Percentiles rank a stretch among this genome's conserved stretches.
Evolutionary conservation across 1,140 invertebrate genomes (phyloP).

Genomic region (Heliconius eleuchia): DNA sequence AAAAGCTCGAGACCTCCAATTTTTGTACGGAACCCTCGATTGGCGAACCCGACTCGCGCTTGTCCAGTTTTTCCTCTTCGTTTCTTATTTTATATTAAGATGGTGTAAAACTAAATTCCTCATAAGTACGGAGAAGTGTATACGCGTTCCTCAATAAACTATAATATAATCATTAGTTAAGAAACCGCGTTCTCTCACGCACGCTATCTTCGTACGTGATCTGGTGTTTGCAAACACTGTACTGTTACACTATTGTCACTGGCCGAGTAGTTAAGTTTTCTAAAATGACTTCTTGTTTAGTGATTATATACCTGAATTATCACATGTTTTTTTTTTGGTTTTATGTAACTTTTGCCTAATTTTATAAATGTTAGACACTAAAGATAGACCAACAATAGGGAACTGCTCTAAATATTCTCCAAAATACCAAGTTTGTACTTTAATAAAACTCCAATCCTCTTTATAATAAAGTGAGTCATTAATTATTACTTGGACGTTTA

Average conservation of each 20-base stretch:
- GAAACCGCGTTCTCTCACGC: conserved; percentile 29
- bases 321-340: not conserved
- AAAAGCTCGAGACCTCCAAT: no score
- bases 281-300: not conserved
- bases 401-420: no score
- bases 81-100: no score
- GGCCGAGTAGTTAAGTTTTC: not conserved
- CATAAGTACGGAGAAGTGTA: not conserved
- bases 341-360: not conserved
- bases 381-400: no score
- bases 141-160: conserved; percentile 15
- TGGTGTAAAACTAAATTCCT: not conserved
- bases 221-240: conserved; percentile 14
- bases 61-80: no score
- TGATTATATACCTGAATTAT: not conserved
- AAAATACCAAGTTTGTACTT: no score
- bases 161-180: conserved; percentile 18
- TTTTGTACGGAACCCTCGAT: no score
- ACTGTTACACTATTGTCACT: conserved; percentile 15
- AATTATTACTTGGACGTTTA: no score
- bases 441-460: no score
- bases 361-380: not conserved
- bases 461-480: no score
- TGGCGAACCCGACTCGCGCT: no score
- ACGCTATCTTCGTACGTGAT: conserved; percentile 23